These are phyloP conservation scores for Siphonodentalium dalli DNA, from an alignment of 2,888 invertebrate species.

Conservation along the genomic window DNA sequence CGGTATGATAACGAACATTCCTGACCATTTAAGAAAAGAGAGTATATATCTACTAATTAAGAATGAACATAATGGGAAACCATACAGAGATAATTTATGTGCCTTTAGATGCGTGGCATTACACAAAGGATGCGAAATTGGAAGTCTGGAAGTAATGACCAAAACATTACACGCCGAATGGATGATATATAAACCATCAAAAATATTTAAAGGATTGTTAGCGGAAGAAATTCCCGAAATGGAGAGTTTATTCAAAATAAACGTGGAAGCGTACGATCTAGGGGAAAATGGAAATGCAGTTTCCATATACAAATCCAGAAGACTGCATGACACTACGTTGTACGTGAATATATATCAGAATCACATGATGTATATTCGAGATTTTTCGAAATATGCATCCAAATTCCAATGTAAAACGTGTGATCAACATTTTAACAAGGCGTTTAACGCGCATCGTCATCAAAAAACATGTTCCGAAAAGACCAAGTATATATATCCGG, in stretches of 20 bases:
- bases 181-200: background rate
- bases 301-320: constrained; percentile 12
- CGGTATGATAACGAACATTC: no score
- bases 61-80: background rate
- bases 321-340: constrained; percentile 11
- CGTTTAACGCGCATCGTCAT: constrained; percentile 15
- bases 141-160: background rate
- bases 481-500: constrained; percentile 23
- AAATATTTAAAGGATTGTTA: background rate
- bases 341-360: constrained; percentile 24
- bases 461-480: constrained; percentile 15
- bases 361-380: constrained; percentile 20
- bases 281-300: constrained; percentile 8
- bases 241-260: constrained; percentile 15
- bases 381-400: constrained; percentile 6
- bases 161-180: background rate
- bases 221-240: constrained; percentile 6
- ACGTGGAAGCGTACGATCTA: constrained; percentile 17
- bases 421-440: constrained; percentile 17
- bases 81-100: constrained; percentile 18
- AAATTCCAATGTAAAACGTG: constrained; percentile 22
- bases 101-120: constrained; percentile 16
- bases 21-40: no score
- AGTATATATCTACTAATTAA: constrained; percentile 9
- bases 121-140: background rate